phyloP scores from a whole-genome alignment of 2,797 vertebrate genomes.

The Picus viridis region DNA sequence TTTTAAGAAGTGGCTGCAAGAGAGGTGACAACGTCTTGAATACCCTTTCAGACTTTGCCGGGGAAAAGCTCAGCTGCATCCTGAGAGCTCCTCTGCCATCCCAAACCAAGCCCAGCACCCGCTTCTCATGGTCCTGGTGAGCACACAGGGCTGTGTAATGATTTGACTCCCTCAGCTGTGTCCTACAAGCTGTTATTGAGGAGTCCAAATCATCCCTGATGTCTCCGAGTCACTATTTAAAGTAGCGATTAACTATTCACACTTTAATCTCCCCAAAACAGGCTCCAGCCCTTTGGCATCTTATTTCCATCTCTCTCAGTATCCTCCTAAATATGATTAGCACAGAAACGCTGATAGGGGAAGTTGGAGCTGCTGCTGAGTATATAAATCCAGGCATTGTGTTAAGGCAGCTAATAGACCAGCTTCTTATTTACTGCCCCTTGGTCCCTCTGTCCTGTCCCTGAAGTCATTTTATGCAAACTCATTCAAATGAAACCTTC shows the following conservation, averaged over 20 bases:
- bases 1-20: background rate
- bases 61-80: background rate
- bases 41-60: rapidly evolving
- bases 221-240: background rate
- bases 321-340: conserved; percentile 42
- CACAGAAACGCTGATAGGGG: background rate
- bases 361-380: background rate
- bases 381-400: conserved; percentile 24
- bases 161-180: background rate
- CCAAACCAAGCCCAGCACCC: rapidly evolving
- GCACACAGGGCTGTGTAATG: background rate
- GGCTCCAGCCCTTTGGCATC: conserved; percentile 57
- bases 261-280: conserved; percentile 58
- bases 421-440: conserved; percentile 36
- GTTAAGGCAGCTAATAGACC: conserved; percentile 32
- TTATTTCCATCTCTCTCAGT: conserved; percentile 46
- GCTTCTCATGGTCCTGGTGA: rapidly evolving
- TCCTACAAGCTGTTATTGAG: conserved; percentile 10
- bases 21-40: background rate
- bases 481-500: conserved; percentile 45
- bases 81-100: rapidly evolving
- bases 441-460: conserved; percentile 9
- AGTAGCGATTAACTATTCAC: conserved; percentile 52
- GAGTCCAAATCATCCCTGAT: background rate
- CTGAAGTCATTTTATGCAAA: conserved; percentile 60